Base-by-base conservation (phyloP, 2,797 vertebrate species). In the Pangasius djambal region DNA sequence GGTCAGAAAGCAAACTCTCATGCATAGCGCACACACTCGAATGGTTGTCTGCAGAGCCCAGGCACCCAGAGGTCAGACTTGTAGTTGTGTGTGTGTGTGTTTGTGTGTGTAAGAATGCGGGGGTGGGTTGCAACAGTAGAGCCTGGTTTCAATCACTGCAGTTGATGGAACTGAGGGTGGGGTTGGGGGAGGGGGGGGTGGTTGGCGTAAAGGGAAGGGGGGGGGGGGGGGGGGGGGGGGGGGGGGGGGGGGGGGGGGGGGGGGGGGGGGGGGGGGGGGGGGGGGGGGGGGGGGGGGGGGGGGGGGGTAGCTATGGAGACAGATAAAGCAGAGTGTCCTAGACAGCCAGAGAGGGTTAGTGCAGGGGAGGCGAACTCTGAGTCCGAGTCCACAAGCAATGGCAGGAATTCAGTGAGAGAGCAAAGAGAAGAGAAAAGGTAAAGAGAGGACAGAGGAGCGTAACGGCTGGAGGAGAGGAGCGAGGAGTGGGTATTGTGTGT, bases 111-210 rank as follows among this genome's bases (percentile, higher is more conserved):
- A 57, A 86, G 86, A 89, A 79, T 86, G 91, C 61, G 86, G 89
- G 91, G 90, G 89, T 55, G 86, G 77, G 70, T 85, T 83, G 83
- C 85, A 88, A 89, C 87, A 86, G 79, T 67, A 87, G 78, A 87
- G 90, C 90, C 91, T 92, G 91, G 88, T 89, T 91, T 91, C 90
- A 91, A 90, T 92, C 90, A 91, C 61, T 63, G 85, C 63, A 40
- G 70, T 50, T 89, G 89, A 89, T 89, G 86, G 65, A 79, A 87
- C 55, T 44, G 63, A 4, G 40, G 8, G 20, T 4, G 13, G 4
- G 13, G n/a, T 40, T 40, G 75, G 25, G 10, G 31, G 16, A 57
- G 61, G 2, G 37, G 70, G 2, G 55, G 9, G 10, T 18, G 52
- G n/a, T n/a, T n/a, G 37, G n/a, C 5, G 13, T 5, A 48, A 48